phyloP scores from a whole-genome alignment of 2,797 vertebrate species.

The Pangasius mekongensis region DNA sequence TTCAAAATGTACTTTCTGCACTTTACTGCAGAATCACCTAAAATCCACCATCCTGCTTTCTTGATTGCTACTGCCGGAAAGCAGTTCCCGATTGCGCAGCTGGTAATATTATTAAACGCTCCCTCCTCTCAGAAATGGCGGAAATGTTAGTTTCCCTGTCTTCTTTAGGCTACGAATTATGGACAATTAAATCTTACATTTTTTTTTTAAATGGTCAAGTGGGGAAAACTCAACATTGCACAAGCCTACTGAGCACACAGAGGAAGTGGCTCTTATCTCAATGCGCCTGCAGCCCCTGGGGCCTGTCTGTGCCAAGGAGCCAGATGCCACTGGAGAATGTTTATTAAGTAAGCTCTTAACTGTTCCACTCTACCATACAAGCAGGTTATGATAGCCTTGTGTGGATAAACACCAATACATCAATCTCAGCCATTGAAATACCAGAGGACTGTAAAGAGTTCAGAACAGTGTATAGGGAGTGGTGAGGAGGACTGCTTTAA shows the following conservation, averaged over 20 bases:
- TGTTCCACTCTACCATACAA: conserved; percentile 47
- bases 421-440: conserved; percentile 26
- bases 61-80: too few relatives aligned
- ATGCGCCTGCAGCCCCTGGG: conserved; percentile 62
- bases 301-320: conserved; percentile 25
- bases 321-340: conserved; percentile 58
- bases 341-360: conserved; percentile 66
- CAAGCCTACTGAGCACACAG: neutral
- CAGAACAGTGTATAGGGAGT: neutral
- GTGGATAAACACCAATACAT: conserved; percentile 35
- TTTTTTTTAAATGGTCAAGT: too few relatives aligned
- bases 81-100: too few relatives aligned
- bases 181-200: too few relatives aligned
- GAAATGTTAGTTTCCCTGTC: too few relatives aligned
- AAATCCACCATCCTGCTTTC: too few relatives aligned
- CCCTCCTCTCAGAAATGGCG: too few relatives aligned
- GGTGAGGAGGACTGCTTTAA: neutral
- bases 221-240: too few relatives aligned
- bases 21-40: too few relatives aligned
- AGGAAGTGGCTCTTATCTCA: conserved; percentile 66
- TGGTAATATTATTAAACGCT: too few relatives aligned
- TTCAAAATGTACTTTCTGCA: too few relatives aligned
- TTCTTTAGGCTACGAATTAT: too few relatives aligned
- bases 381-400: conserved; percentile 50
- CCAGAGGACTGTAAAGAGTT: neutral